phyloP scores from a whole-genome alignment of 1,140 invertebrate species.

The Periplaneta americana region DNA sequence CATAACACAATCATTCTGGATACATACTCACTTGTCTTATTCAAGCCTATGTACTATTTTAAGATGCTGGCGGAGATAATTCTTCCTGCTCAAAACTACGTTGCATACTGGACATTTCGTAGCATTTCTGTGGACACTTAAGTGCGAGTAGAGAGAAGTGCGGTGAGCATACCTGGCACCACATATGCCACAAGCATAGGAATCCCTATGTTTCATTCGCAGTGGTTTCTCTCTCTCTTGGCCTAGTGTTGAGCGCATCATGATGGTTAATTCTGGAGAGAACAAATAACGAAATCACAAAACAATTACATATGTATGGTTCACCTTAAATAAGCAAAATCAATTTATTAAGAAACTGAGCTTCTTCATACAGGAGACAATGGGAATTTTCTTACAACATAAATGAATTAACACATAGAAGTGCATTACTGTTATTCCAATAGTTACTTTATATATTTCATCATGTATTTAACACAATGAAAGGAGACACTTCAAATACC shows the following conservation, averaged over 20 bases:
- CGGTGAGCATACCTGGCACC: not conserved
- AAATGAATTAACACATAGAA: no score
- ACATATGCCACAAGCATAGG: not conserved
- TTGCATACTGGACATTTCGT: not conserved
- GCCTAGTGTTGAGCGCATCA: not conserved
- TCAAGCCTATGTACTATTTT: not conserved
- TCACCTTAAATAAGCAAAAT: no score
- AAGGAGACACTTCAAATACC: no score
- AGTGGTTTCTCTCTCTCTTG: not conserved
- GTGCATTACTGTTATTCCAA: no score
- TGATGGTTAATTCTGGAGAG: not conserved
- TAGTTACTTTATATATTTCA: no score
- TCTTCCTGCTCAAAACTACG: not conserved
- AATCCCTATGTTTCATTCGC: not conserved
- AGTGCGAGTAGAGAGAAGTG: not conserved
- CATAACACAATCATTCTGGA: not conserved
- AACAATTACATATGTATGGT: no score
- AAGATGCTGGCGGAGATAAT: not conserved
- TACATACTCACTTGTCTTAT: no score
- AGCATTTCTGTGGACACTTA: not conserved
- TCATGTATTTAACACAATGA: no score
- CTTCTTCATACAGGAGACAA: no score
- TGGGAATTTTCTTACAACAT: no score
- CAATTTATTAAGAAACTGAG: no score
- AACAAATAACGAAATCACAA: not conserved